A percentile compares a stretch with the other conserved stretches of the same genome.
Evolutionary conservation across 1,140 invertebrate species (phyloP).

Genomic region (Limonius californicus): DNA sequence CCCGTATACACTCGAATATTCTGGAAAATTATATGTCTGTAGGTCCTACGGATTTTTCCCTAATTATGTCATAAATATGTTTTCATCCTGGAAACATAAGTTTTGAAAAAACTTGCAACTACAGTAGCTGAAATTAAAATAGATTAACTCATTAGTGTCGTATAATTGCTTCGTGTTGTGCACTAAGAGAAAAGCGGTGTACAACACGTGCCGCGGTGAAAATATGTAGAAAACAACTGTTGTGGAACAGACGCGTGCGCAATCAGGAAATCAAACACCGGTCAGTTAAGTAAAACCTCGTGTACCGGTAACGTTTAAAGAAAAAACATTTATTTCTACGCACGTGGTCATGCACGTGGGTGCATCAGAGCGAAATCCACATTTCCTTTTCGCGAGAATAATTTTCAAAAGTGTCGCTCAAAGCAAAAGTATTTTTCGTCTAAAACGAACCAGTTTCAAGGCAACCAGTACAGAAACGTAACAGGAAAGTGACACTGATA

Average conservation of each 20-base stretch:
- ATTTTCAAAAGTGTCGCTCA: neutral
- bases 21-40: too few relatives aligned
- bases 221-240: neutral
- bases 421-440: neutral
- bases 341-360: neutral
- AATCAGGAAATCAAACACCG: conserved; percentile 11
- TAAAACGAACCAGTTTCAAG: neutral
- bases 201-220: too few relatives aligned
- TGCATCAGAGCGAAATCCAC: neutral
- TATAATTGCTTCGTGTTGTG: too few relatives aligned
- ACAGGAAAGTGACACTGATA: conserved; percentile 7
- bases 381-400: neutral
- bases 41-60: too few relatives aligned
- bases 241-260: neutral
- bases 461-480: neutral
- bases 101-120: too few relatives aligned
- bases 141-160: too few relatives aligned
- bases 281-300: conserved; percentile 2
- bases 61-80: too few relatives aligned
- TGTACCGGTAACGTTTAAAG: neutral
- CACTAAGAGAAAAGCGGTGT: too few relatives aligned
- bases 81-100: too few relatives aligned
- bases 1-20: too few relatives aligned
- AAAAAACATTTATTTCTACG: neutral
- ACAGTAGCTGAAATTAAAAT: too few relatives aligned